Conservation (phyloP, 2,797 vertebrate species). For the Crocodylus rhombifer region DNA sequence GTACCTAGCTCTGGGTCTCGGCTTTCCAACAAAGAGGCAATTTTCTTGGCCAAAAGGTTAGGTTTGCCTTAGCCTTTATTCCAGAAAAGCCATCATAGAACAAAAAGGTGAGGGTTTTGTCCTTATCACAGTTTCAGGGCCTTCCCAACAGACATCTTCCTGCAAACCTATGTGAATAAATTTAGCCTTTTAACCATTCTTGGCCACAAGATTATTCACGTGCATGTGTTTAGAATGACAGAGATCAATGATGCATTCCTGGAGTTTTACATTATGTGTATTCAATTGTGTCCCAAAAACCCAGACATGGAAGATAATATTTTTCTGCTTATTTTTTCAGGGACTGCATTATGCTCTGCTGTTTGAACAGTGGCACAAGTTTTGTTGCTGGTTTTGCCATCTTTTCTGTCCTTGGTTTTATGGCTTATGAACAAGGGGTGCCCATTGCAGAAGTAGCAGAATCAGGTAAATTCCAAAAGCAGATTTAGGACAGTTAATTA, state of each 20-base stretch:
- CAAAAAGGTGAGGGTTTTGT: no score
- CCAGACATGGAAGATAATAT: conserved; percentile 31
- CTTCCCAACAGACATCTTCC: background rate
- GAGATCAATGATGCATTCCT: background rate
- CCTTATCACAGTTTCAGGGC: no score
- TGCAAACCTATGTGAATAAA: background rate
- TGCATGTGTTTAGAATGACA: background rate
- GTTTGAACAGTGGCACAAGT: conserved; percentile 98
- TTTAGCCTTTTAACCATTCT: background rate
- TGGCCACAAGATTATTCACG: background rate
- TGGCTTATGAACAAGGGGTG: conserved; percentile 97
- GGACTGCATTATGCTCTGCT: conserved; percentile 98
- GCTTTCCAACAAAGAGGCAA: no score
- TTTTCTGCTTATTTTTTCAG: conserved; percentile 80
- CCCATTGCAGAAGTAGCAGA: conserved; percentile 98
- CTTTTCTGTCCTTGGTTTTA: conserved; percentile 99
- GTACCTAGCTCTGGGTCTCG: no score
- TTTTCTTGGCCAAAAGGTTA: no score
- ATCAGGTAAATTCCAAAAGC: conserved; percentile 87
- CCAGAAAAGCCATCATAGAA: no score
- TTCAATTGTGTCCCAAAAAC: background rate
- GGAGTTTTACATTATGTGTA: background rate
- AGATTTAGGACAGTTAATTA: background rate
- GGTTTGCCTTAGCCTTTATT: no score
- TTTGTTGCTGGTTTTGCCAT: conserved; percentile 98